Evolutionary conservation across 2,113 vertebrate species (phyloP), one percentile per base, ranked within the genome.

Genomic region (Xiphophorus maculatus): DNA sequence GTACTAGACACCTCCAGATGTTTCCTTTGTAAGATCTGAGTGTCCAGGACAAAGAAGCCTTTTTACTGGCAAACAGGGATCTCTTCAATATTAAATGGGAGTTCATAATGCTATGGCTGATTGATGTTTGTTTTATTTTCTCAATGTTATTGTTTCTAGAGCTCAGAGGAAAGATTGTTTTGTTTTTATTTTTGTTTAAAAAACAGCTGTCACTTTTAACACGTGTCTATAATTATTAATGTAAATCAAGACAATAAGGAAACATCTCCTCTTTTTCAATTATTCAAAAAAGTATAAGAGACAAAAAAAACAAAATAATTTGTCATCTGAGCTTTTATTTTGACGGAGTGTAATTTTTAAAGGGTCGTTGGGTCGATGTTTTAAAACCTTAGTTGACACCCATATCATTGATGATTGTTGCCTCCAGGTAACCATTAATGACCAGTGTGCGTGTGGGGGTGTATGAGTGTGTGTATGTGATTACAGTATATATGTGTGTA

Each of bases 391-490:
- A 80, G 42, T 83, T 88, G 83, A 85, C 90, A 92, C 89, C 92
- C 87, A 90, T 86, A 90, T 94, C 93, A 93, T 94, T 94, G 93
- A 93, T 94, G 92, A 93, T 88, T 91, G 92, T 93, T 94, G 91
- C 91, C 92, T 88, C 84, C 88, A 92, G 91, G 93, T 93, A 91
- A 94, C 92, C 93, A 94, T 95, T 93, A 94, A 94, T 94, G 93
- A 94, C 76, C 63, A 64, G 88, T 87, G 78, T 84, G 79, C 67
- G 76, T 83, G 79, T 71, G 82, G 71, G 86, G 44, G 79, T 64
- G 69, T 42, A 32, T 63, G 65, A 40, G 64, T 81, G 77, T 35
- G 73, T 83, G 54, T 70, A 66, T 82, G 58, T 66, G 68, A 72
- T 37, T 69, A 63, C 74, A 60, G 67, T 79, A 29, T 71, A 73